Conservation (phyloP, 2,797 vertebrate species). For the Alfaro cultratus region DNA sequence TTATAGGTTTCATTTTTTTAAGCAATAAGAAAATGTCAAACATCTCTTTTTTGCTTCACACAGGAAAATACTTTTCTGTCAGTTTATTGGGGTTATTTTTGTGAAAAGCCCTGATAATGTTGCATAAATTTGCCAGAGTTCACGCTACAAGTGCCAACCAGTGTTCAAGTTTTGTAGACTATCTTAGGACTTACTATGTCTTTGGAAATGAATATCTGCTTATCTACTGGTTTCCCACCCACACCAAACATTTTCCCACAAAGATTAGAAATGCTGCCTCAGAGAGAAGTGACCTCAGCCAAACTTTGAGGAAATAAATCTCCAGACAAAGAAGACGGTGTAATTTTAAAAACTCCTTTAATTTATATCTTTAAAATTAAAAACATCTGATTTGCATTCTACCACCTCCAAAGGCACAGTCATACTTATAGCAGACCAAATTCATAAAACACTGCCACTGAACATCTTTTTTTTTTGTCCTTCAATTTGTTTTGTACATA, state of each 20-base stretch:
- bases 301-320: conserved; percentile 6
- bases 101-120: neutral
- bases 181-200: neutral
- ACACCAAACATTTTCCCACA: neutral
- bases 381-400: conserved; percentile 86
- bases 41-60: neutral
- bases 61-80: neutral
- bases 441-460: conserved; percentile 83
- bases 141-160: too few relatives aligned
- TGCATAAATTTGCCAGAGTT: neutral
- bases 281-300: neutral
- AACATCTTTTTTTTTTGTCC: conserved; percentile 59
- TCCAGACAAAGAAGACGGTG: conserved; percentile 1
- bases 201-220: neutral
- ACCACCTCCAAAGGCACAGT: conserved; percentile 88
- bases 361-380: conserved; percentile 86
- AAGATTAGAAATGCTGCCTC: neutral
- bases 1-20: neutral
- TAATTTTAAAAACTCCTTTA: conserved; percentile 82
- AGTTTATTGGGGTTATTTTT: neutral
- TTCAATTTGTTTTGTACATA: conserved; percentile 72
- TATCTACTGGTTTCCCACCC: neutral
- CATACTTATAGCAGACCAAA: conserved; percentile 83
- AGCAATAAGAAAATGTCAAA: neutral
- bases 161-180: neutral